A percentile compares a stretch with the other conserved stretches of the same genome.
Conservation (phyloP, 2,888 invertebrate genomes). For the Harpalus rubripes region DNA sequence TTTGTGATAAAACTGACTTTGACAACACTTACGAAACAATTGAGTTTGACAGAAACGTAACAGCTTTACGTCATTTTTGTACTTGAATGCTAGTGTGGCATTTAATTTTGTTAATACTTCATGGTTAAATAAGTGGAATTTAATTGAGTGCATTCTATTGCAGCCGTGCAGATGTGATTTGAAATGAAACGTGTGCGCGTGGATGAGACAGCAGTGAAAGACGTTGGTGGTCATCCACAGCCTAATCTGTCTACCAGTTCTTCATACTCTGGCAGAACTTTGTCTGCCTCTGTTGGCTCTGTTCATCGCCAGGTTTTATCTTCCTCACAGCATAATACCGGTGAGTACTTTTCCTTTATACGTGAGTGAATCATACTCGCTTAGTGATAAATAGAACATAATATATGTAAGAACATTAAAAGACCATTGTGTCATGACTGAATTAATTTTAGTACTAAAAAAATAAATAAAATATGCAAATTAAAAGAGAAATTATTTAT, state of each 20-base stretch:
- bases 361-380: slow-evolving; percentile 7
- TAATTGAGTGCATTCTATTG: slow-evolving; percentile 70
- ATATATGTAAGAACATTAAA: neutral
- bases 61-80: slow-evolving; percentile 37
- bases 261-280: slow-evolving; percentile 56
- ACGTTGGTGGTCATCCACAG: slow-evolving; percentile 75
- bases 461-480: neutral
- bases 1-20: slow-evolving; percentile 26
- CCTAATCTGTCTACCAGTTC: slow-evolving; percentile 60
- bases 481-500: slow-evolving; percentile 7
- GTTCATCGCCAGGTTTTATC: slow-evolving; percentile 74
- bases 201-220: slow-evolving; percentile 77
- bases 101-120: slow-evolving; percentile 24
- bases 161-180: slow-evolving; percentile 82
- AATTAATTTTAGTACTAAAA: slow-evolving; percentile 4
- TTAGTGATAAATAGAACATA: slow-evolving; percentile 11
- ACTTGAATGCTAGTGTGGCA: slow-evolving; percentile 8
- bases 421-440: slow-evolving; percentile 11
- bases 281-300: slow-evolving; percentile 58
- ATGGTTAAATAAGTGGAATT: neutral
- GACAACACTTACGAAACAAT: slow-evolving; percentile 45
- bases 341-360: slow-evolving; percentile 50
- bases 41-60: slow-evolving; percentile 36
- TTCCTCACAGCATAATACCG: slow-evolving; percentile 67
- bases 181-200: slow-evolving; percentile 83